These are phyloP conservation scores for Chironomus riparius DNA, from an alignment of 2,888 invertebrate genomes.

Conservation along the genomic window DNA sequence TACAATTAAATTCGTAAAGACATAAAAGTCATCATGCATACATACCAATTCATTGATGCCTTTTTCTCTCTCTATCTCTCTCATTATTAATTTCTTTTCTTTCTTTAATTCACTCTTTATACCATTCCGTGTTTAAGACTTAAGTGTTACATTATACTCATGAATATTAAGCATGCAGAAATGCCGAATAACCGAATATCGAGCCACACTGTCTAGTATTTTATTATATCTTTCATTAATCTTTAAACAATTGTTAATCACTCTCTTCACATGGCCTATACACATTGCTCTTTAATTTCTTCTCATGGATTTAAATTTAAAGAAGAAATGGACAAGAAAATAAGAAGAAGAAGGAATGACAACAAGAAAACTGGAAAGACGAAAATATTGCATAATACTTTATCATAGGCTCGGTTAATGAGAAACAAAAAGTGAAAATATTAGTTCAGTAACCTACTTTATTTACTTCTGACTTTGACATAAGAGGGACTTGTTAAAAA, in stretches of 20 bases:
- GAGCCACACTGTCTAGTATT: not conserved
- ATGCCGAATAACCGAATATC: not conserved
- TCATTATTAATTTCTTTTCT: not conserved
- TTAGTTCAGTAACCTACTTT: too few relatives aligned
- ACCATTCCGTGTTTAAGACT: not conserved
- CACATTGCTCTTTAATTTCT: not conserved
- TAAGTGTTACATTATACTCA: not conserved
- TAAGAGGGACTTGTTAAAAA: too few relatives aligned
- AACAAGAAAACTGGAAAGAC: not conserved
- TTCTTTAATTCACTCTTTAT: not conserved
- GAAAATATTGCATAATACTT: not conserved
- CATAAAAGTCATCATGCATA: not conserved
- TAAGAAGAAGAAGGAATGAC: not conserved
- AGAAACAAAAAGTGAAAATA: too few relatives aligned
- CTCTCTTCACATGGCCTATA: not conserved
- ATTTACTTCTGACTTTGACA: too few relatives aligned
- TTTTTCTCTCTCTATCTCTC: not conserved
- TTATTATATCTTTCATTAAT: not conserved
- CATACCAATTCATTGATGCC: not conserved
- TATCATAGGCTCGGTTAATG: too few relatives aligned
- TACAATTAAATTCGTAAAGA: not conserved
- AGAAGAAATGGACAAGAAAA: not conserved
- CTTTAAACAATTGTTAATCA: not conserved
- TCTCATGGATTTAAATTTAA: not conserved
- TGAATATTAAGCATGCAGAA: not conserved